Conservation (phyloP, 2,797 vertebrate species). For the Cetoscarus ocellatus region DNA sequence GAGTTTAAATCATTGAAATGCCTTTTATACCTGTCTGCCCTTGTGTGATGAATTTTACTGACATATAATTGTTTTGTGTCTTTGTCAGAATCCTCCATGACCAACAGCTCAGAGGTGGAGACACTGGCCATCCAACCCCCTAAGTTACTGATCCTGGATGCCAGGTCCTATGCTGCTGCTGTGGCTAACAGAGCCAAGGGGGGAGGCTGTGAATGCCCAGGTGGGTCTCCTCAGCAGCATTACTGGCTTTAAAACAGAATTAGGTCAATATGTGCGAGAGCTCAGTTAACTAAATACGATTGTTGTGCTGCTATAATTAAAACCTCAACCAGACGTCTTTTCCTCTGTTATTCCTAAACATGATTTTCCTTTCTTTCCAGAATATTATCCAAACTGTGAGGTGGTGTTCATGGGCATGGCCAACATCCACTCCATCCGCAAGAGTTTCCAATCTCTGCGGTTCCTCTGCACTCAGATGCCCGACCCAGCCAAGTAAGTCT, state of each 20-base stretch:
- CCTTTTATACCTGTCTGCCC: too few relatives aligned
- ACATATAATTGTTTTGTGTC: constrained; percentile 18
- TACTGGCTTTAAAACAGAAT: constrained; percentile 5
- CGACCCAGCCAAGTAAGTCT: constrained; percentile 96
- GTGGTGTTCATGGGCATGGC: constrained; percentile 99
- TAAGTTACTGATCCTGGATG: constrained; percentile 96
- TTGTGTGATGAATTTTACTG: not conserved
- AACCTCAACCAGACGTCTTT: constrained; percentile 6
- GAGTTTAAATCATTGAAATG: too few relatives aligned
- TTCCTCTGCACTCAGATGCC: constrained; percentile 98
- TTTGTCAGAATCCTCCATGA: constrained; percentile 91
- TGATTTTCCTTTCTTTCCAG: constrained; percentile 73
- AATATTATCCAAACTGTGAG: constrained; percentile 99
- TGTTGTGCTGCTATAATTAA: constrained; percentile 42
- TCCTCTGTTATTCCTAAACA: not conserved
- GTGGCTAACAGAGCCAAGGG: constrained; percentile 98
- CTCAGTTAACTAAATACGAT: constrained; percentile 21
- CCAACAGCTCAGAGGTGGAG: constrained; percentile 92
- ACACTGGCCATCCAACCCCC: constrained; percentile 90
- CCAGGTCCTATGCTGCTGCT: constrained; percentile 94
- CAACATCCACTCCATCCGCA: constrained; percentile 99
- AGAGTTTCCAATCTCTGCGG: constrained; percentile 97
- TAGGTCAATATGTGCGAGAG: constrained; percentile 18
- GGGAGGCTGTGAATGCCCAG: constrained; percentile 97
- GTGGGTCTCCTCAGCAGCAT: constrained; percentile 77